Evolutionary conservation across 2,113 vertebrate species (phyloP).

Genomic region (Ariopsis seemanni): DNA sequence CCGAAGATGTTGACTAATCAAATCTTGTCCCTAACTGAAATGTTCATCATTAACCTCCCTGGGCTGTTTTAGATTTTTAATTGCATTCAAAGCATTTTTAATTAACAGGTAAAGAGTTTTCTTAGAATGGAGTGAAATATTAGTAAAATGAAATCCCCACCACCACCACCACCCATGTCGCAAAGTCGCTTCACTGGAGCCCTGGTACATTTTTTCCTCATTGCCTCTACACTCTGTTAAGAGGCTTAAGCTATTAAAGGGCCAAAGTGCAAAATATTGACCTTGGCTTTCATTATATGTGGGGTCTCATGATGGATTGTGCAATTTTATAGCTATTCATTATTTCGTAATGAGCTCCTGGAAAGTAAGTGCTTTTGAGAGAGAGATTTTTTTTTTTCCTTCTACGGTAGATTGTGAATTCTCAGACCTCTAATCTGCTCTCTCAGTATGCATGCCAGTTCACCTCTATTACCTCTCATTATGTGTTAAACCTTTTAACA

Average conservation of each 20-base stretch:
- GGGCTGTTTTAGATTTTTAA: not conserved
- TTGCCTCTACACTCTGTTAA: not conserved
- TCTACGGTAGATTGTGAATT: not conserved
- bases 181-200: not conserved
- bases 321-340: constrained; percentile 4
- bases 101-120: constrained; percentile 20
- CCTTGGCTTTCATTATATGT: constrained; percentile 6
- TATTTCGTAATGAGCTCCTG: constrained; percentile 28
- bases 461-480: constrained; percentile 42
- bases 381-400: not conserved
- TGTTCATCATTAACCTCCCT: constrained; percentile 17
- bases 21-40: not conserved
- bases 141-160: not conserved
- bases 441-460: constrained; percentile 34
- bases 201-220: not conserved
- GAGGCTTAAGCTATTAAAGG: constrained; percentile 29
- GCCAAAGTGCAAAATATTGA: constrained; percentile 15
- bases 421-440: constrained; percentile 18
- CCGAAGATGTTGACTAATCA: not conserved
- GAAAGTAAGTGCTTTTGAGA: not conserved
- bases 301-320: not conserved
- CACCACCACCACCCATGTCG: not conserved
- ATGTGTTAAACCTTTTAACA: constrained; percentile 47
- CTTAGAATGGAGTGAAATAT: not conserved
- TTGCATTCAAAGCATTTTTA: constrained; percentile 17